phyloP scores from a whole-genome alignment of 2,888 invertebrate species.

The Ichneumon xanthorius region DNA sequence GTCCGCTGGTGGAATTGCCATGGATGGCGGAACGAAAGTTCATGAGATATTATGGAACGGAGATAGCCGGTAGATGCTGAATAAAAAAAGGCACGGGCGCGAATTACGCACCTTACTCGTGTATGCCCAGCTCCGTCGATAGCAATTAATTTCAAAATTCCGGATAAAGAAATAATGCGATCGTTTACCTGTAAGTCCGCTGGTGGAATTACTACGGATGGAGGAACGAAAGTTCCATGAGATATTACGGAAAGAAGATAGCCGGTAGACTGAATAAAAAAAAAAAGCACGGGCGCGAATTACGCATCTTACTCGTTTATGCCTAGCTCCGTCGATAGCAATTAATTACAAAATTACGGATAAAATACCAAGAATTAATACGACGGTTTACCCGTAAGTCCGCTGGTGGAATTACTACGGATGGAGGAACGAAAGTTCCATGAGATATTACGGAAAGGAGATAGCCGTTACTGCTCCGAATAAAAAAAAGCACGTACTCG shows the following conservation, averaged over 20 bases:
- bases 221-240: neutral
- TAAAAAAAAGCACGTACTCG: neutral
- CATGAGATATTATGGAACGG: neutral
- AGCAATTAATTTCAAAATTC: too few species aligned
- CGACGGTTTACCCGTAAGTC: neutral
- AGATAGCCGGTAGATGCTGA: neutral
- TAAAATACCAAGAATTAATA: too few species aligned
- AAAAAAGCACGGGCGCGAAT: neutral
- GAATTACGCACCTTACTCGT: too few species aligned
- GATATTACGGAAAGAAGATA: neutral
- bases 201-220: neutral
- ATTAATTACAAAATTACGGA: too few species aligned
- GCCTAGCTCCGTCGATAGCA: too few species aligned
- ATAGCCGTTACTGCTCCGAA: neutral
- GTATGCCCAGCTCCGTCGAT: too few species aligned
- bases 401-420: neutral
- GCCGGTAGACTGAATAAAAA: neutral
- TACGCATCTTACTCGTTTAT: too few species aligned
- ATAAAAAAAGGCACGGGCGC: neutral
- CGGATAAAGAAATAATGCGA: too few species aligned
- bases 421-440: neutral
- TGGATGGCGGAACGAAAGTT: neutral
- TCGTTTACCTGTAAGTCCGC: neutral
- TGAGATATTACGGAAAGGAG: neutral
- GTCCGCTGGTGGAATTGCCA: neutral